These are phyloP conservation scores for Ephestia elutella DNA, from an alignment of 1,140 invertebrate species.

Conservation along the genomic window DNA sequence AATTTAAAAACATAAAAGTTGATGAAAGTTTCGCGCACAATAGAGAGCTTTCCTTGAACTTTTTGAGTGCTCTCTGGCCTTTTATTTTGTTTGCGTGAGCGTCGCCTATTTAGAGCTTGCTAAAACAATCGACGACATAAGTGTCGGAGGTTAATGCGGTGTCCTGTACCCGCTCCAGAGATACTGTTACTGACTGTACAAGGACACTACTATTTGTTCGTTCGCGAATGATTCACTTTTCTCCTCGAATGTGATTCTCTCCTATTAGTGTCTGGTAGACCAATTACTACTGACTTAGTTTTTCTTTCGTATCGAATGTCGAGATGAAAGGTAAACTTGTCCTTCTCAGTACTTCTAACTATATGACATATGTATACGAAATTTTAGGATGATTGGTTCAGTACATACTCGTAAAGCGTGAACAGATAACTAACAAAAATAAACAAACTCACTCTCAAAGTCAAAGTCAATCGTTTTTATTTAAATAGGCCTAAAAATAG, in stretches of 20 bases:
- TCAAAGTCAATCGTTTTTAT: too few relatives aligned
- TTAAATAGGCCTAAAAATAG: too few relatives aligned
- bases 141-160: conserved; percentile 1
- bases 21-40: not conserved
- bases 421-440: too few relatives aligned
- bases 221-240: too few relatives aligned
- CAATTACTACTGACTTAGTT: not conserved
- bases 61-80: not conserved
- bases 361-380: too few relatives aligned
- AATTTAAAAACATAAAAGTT: conserved; percentile 12
- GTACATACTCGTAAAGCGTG: too few relatives aligned
- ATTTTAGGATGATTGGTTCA: too few relatives aligned
- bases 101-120: not conserved
- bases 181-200: not conserved
- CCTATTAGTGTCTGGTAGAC: not conserved
- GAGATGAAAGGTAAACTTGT: too few relatives aligned
- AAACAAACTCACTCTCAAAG: too few relatives aligned
- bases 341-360: too few relatives aligned
- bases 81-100: not conserved
- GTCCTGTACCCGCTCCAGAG: not conserved
- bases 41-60: not conserved
- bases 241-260: too few relatives aligned
- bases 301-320: too few relatives aligned
- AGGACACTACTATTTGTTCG: not conserved
- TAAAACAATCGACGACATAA: not conserved